Conservation (phyloP, 2,888 invertebrate species). For the Tetranychus truncatus region DNA sequence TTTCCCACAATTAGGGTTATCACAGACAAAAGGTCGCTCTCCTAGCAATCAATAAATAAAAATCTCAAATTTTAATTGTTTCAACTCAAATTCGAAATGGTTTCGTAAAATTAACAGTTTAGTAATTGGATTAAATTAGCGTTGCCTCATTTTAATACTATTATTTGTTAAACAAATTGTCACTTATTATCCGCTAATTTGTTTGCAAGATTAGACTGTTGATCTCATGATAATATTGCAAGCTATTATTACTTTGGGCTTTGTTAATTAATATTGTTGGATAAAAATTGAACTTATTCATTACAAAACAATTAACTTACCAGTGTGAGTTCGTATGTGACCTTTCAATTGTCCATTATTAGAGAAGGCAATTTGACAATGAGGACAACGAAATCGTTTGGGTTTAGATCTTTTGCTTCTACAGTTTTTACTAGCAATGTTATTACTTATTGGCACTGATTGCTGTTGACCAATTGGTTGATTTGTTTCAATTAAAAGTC, state of each 20-base stretch:
- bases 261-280: no score
- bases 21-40: conserved; percentile 71
- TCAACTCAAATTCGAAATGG: no score
- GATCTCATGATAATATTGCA: no score
- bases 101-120: no score
- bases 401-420: conserved; percentile 28
- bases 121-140: no score
- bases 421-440: conserved; percentile 23
- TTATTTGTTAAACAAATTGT: no score
- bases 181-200: no score
- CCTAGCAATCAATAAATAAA: conserved; percentile 35
- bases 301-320: conserved; percentile 33
- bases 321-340: conserved; percentile 75
- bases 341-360: conserved; percentile 81
- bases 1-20: conserved; percentile 63
- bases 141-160: no score
- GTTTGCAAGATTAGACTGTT: no score
- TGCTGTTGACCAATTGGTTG: no score
- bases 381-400: conserved; percentile 38
- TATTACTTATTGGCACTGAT: background rate
- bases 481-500: background rate
- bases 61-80: background rate
- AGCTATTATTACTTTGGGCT: no score
- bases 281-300: no score
- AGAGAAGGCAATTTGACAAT: conserved; percentile 76